Evolutionary conservation across 2,113 vertebrate species (phyloP).

Genomic region (Siphamia tubifer): DNA sequence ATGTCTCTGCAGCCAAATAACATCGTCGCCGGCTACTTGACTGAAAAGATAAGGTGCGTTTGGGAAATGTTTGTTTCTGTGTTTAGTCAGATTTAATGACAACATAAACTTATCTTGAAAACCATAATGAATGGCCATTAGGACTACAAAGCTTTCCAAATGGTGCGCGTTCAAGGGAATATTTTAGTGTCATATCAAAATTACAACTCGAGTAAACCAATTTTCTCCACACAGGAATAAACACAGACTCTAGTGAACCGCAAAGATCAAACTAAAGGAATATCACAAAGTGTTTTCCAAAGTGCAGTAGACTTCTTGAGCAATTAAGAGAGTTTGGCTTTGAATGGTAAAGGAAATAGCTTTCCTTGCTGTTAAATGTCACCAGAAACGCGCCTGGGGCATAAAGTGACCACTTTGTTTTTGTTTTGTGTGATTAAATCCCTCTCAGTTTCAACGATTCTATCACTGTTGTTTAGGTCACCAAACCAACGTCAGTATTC

Average conservation of each 20-base stretch:
- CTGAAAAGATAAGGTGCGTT: conserved; percentile 76
- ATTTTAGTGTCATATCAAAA: conserved; percentile 82
- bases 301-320: conserved; percentile 84
- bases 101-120: conserved; percentile 78
- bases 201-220: conserved; percentile 81
- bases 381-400: conserved; percentile 81
- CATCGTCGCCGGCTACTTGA: conserved; percentile 55
- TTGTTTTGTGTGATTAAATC: conserved; percentile 68
- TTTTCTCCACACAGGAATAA: conserved; percentile 84
- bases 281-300: conserved; percentile 85
- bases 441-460: conserved; percentile 39
- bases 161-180: conserved; percentile 77
- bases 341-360: conserved; percentile 88
- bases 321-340: conserved; percentile 87
- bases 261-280: conserved; percentile 78
- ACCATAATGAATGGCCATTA: conserved; percentile 80
- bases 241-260: conserved; percentile 80
- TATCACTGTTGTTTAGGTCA: conserved; percentile 13
- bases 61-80: conserved; percentile 80
- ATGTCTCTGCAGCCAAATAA: conserved; percentile 38
- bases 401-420: conserved; percentile 78
- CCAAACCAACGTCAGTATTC: neutral
- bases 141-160: conserved; percentile 74
- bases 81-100: conserved; percentile 71
- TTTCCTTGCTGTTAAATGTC: conserved; percentile 89